Base-by-base conservation (phyloP, 2,797 vertebrate species). In the Neomorphus geoffroyi region DNA sequence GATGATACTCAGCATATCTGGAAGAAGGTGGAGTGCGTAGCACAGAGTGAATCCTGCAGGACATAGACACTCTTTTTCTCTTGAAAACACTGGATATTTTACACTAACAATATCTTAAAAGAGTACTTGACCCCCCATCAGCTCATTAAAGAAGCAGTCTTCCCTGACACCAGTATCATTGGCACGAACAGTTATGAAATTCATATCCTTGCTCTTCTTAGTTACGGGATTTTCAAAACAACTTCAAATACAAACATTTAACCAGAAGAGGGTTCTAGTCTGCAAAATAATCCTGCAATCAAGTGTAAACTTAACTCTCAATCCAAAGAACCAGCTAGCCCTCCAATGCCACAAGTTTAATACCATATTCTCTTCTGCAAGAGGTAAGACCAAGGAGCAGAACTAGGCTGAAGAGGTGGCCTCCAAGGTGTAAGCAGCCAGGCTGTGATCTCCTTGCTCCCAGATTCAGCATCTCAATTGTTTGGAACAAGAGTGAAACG, bases 181-280 rank as follows among this genome's bases (percentile, higher is more conserved):
- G 54, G 65, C 67, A 60, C 35, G 51, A 90, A 60, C 35, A 75
- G 28, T 78, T 85, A 73, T 0, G 18, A 56, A 73, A 54, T 30
- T 57, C 70, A 81, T 60, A 50, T 7, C 41, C 51, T 64, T 37
- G 56, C 35, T 58, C 45, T 58, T 88, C 84, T 77, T 72, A 83
- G 70, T 77, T 86, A 87, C 65, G 24, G 35, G 56, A 45, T 45
- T 90, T 87, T 89, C 70, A 80, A 90, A 93, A 80, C 73, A 89
- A n/a, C n/a, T 19, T 54, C 88, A 75, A 83, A 80, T 53, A 62
- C 53, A 70, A 71, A 30, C 50, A 50, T 72, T 60, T 78, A 85
- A 73, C 16, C 27, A 88, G 66, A 85, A 57, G 66, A 80, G 24
- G 24, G 41, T 73, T 85, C 58, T 45, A 71, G 24, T 50, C 53